phyloP scores from a whole-genome alignment of 1,140 invertebrate genomes.

The Gonioctena quinquepunctata region DNA sequence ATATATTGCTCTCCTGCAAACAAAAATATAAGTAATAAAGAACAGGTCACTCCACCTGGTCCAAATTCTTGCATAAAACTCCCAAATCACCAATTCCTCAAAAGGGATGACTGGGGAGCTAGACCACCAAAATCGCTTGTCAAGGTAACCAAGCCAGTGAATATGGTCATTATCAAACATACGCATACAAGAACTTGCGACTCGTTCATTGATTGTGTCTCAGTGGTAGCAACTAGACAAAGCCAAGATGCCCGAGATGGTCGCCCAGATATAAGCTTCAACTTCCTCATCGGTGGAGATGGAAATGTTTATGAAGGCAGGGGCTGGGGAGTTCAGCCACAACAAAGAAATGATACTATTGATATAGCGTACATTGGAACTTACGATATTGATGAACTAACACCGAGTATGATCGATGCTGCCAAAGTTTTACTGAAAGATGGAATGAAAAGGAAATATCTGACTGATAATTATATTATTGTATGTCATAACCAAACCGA shows the following conservation, averaged over 20 bases:
- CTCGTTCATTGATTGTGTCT: slow-evolving; percentile 50
- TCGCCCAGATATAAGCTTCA: slow-evolving; percentile 61
- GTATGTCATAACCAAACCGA: slow-evolving; percentile 58
- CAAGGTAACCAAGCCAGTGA: slow-evolving; percentile 37
- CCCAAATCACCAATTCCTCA: background rate
- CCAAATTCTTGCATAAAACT: background rate
- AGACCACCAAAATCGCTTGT: slow-evolving; percentile 1
- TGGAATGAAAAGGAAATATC: background rate
- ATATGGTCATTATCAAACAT: slow-evolving; percentile 57
- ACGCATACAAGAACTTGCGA: slow-evolving; percentile 49
- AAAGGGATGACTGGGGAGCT: slow-evolving; percentile 31
- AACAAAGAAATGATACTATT: slow-evolving; percentile 57
- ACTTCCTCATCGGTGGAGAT: slow-evolving; percentile 71
- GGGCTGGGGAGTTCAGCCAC: slow-evolving; percentile 63
- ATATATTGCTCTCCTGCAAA: background rate
- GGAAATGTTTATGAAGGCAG: slow-evolving; percentile 66
- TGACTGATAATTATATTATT: slow-evolving; percentile 53
- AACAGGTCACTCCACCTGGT: background rate
- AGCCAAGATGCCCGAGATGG: slow-evolving; percentile 45
- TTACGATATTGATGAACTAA: slow-evolving; percentile 50
- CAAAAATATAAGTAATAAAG: background rate
- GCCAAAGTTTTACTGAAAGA: background rate
- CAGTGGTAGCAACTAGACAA: slow-evolving; percentile 55
- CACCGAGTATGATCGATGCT: slow-evolving; percentile 45
- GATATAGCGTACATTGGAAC: slow-evolving; percentile 59